Percentiles rank a stretch among this genome's conserved stretches.
These are phyloP conservation scores for Drosophila kanekoi DNA, from an alignment of 2,888 invertebrate species.

Conservation along the genomic window DNA sequence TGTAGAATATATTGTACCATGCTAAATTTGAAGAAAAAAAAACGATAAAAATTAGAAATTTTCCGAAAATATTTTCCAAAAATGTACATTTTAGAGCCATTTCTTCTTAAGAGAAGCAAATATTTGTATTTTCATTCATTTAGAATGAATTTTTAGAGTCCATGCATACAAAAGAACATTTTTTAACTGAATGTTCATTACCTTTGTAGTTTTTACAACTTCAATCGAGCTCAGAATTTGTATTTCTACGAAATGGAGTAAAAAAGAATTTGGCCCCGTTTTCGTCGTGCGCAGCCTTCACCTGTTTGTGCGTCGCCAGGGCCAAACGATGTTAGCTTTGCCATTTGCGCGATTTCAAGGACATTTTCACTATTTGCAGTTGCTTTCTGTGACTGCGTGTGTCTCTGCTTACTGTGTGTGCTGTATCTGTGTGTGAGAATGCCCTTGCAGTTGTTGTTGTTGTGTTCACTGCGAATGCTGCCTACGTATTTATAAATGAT, in stretches of 20 bases:
- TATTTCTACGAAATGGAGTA: not conserved
- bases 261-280: conserved; percentile 37
- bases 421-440: conserved; percentile 24
- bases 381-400: conserved; percentile 59
- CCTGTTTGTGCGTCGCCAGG: conserved; percentile 50
- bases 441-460: conserved; percentile 54
- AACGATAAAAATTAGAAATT: too few relatives aligned
- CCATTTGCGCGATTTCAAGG: conserved; percentile 76
- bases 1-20: too few relatives aligned
- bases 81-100: too few relatives aligned
- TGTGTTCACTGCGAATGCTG: conserved; percentile 18
- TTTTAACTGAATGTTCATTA: too few relatives aligned
- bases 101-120: too few relatives aligned
- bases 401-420: conserved; percentile 15
- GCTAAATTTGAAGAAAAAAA: too few relatives aligned
- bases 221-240: not conserved
- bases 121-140: too few relatives aligned
- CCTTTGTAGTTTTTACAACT: too few relatives aligned
- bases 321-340: conserved; percentile 50
- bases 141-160: too few relatives aligned
- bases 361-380: conserved; percentile 73
- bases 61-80: too few relatives aligned
- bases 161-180: too few relatives aligned
- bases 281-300: conserved; percentile 58
- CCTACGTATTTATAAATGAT: conserved; percentile 47